Conservation (phyloP, 37 sponge, comb jelly and placozoan species). For the Beroe forskalii region DNA sequence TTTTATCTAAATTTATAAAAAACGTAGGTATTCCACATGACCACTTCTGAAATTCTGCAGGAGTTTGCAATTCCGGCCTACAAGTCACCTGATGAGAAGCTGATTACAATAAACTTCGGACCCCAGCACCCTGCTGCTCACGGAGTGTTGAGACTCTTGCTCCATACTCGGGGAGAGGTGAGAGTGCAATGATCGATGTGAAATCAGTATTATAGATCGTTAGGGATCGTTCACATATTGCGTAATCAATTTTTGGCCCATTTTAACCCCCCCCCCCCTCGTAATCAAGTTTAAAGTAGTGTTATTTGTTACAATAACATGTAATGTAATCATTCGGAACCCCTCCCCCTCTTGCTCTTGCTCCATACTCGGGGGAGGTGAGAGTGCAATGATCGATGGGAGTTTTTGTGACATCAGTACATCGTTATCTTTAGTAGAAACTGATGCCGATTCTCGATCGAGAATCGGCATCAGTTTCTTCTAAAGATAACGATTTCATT, state of each 20-base stretch:
- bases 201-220: too few species aligned
- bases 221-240: too few species aligned
- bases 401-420: too few species aligned
- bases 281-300: too few species aligned
- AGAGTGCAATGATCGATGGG: conserved; percentile 1
- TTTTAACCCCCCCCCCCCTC: too few species aligned
- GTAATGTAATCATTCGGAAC: too few species aligned
- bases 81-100: conserved; percentile 68
- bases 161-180: conserved; percentile 93
- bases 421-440: too few species aligned
- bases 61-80: conserved; percentile 17
- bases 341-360: conserved; percentile 97
- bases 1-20: background rate
- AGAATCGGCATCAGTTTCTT: too few species aligned
- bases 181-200: conserved; percentile 1
- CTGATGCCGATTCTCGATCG: too few species aligned
- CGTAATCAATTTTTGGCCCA: too few species aligned
- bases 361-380: conserved; percentile 93
- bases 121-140: conserved; percentile 99
- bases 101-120: conserved; percentile 92
- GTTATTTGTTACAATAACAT: too few species aligned
- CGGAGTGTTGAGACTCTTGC: conserved; percentile 90
- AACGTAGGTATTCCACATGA: background rate
- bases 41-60: background rate
- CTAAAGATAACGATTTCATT: too few species aligned